These are phyloP conservation scores for Dicyrtoma fusca DNA, from an alignment of 2,888 invertebrate genomes.

Conservation along the genomic window DNA sequence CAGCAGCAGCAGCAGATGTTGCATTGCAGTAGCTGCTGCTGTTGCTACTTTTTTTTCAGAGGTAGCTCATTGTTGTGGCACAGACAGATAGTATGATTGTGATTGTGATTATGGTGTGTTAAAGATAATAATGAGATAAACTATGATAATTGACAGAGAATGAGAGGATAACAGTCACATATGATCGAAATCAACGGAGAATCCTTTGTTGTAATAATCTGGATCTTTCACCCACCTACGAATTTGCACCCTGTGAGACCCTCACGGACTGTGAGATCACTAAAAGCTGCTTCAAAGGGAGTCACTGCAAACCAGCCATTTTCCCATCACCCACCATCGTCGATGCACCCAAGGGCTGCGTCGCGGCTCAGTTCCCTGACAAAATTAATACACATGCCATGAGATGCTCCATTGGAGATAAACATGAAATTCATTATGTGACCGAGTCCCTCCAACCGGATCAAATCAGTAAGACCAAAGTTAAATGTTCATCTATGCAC, in stretches of 20 bases:
- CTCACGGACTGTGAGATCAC: conserved; percentile 52
- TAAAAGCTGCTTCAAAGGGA: conserved; percentile 48
- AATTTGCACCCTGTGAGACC: conserved; percentile 53
- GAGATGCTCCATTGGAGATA: conserved; percentile 48
- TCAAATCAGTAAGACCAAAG: conserved; percentile 47
- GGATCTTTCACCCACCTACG: conserved; percentile 48
- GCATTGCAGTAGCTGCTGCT: no score
- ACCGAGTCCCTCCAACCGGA: conserved; percentile 47
- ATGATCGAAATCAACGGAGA: conserved; percentile 47
- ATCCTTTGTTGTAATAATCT: conserved; percentile 52
- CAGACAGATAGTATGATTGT: no score
- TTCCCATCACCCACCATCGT: conserved; percentile 49
- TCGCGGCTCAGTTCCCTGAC: conserved; percentile 48
- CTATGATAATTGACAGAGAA: no score
- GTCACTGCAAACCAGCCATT: conserved; percentile 49
- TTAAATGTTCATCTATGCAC: no score
- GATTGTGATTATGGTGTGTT: no score
- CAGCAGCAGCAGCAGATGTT: no score
- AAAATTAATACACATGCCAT: conserved; percentile 51
- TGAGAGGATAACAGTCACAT: conserved; percentile 40
- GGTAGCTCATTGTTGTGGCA: no score
- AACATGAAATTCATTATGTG: conserved; percentile 40
- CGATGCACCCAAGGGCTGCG: conserved; percentile 53
- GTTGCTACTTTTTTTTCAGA: no score
- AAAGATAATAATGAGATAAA: no score